Evolutionary conservation across 2,113 vertebrate genomes (phyloP).

Genomic region (Camelus bactrianus): DNA sequence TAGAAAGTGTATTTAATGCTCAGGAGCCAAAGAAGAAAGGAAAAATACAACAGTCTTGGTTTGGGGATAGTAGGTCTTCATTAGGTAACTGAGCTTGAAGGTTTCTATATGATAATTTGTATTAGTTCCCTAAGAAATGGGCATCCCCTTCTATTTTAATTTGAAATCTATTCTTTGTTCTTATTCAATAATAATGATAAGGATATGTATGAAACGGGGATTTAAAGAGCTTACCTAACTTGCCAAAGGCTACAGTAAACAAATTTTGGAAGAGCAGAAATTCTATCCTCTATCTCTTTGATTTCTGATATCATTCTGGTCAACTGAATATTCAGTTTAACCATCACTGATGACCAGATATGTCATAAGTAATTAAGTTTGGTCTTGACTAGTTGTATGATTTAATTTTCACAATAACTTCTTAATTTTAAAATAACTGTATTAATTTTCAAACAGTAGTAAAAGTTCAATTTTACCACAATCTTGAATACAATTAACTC

Average conservation of each 20-base stretch:
- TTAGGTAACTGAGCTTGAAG: background rate
- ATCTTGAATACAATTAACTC: slow-evolving; percentile 4
- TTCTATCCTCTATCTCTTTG: background rate
- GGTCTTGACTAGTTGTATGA: background rate
- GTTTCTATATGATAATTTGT: background rate
- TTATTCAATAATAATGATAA: slow-evolving; percentile 23
- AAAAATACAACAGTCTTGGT: background rate
- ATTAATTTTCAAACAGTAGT: slow-evolving; percentile 7
- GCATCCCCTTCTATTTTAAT: background rate
- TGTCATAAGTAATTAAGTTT: background rate
- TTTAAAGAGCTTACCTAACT: slow-evolving; percentile 30
- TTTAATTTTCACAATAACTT: slow-evolving; percentile 28
- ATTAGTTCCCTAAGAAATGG: background rate
- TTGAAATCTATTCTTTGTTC: slow-evolving; percentile 16
- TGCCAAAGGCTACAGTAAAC: background rate
- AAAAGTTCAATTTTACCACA: background rate
- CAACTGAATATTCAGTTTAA: slow-evolving; percentile 46
- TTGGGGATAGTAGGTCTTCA: background rate
- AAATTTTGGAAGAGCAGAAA: background rate
- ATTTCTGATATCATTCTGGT: background rate
- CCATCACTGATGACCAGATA: background rate
- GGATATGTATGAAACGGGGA: background rate
- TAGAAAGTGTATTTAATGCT: slow-evolving; percentile 33
- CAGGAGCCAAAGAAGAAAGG: background rate
- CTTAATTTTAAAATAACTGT: slow-evolving; percentile 36